Evolutionary conservation across 1,140 invertebrate species (phyloP), one percentile per base, ranked within the genome.

Genomic region (Brachystomella parvula): DNA sequence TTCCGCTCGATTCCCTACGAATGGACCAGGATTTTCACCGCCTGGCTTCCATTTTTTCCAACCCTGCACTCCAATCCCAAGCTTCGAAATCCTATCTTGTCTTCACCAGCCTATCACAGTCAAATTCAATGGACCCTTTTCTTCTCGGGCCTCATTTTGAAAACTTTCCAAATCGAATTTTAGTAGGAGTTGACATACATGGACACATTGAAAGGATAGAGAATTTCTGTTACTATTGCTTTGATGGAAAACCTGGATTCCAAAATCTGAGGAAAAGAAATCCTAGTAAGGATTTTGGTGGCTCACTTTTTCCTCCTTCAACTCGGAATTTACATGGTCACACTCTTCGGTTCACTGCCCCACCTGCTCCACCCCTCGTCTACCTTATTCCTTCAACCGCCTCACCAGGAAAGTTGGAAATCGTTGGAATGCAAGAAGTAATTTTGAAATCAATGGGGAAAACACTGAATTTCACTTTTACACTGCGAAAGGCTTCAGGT

Each of bases 361-460:
- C 71, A 2, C 63, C 59, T 28, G 68, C 68, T 3, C 63, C 65
- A 15, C 71, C 71, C 3, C 31, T 72, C 6, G 68, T 67, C 19
- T 28, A 39, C 17, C 35, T 69, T n/a, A 19, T 39, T 17, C 47
- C 63, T 1, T 60, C 63, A 9, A 44, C 44, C 1, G 44, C 26
- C 21, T 29, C 59, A 32, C 56, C 61, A 21, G 57, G 44, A 17
- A 21, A 63, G 47, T 32, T 61, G 1, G 61, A 61, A 2, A 62
- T 72, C 57, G 47, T 67, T 21, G 71, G 71, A 30, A 67, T 69
- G 63, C 71, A 72, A 57, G 61, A n/a, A 47, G 39, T 58, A n/a
- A 61, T 70, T 58, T 26, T 66, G 56, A 33, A 60, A 33, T 21
- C 24, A 2, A 56, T 72, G n/a, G 44, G 65, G 2, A 24, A 24